These are phyloP conservation scores for Dolichopus griseipennis DNA, from an alignment of 2,888 invertebrate genomes.

Conservation along the genomic window DNA sequence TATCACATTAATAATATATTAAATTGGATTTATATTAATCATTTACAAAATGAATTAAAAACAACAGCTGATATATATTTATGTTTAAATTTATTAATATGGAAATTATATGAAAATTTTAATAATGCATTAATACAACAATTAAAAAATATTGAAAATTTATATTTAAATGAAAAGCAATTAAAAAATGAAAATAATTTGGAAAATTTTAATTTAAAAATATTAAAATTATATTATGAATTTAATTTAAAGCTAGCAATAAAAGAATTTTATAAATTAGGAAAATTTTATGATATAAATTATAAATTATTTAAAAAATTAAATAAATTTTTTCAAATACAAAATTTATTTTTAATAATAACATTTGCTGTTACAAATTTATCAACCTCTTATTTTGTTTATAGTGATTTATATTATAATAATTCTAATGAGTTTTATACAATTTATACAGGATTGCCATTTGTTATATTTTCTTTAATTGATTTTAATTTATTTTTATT, in stretches of 20 bases:
- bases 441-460: neutral
- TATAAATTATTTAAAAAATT: neutral
- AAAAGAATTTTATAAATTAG: neutral
- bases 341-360: neutral
- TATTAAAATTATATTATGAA: too few species aligned
- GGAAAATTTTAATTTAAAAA: too few species aligned
- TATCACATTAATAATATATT: neutral
- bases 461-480: neutral
- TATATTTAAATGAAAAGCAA: too few species aligned
- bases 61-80: neutral
- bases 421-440: neutral
- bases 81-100: neutral
- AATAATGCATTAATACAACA: neutral
- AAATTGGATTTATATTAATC: neutral
- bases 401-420: neutral
- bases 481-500: neutral
- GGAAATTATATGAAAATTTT: neutral
- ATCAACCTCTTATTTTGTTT: neutral
- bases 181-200: too few species aligned
- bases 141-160: neutral
- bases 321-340: neutral
- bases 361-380: neutral
- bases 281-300: neutral
- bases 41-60: neutral
- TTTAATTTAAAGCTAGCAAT: too few species aligned